phyloP scores from a whole-genome alignment of 2,888 invertebrate species.

The Portevinia maculata region DNA sequence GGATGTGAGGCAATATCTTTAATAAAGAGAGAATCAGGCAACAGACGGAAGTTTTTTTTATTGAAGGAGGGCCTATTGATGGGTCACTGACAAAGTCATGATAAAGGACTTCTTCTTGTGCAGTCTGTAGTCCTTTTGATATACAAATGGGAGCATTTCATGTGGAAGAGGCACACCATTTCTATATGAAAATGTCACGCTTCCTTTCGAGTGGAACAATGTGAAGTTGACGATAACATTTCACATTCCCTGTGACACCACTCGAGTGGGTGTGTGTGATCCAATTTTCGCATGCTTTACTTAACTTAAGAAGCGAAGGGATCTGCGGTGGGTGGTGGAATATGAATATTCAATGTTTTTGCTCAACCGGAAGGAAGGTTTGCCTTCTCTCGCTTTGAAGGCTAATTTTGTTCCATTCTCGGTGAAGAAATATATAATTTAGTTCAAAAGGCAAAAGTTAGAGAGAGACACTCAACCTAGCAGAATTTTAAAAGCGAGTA shows the following conservation, averaged over 20 bases:
- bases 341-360: slow-evolving; percentile 55
- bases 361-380: slow-evolving; percentile 33
- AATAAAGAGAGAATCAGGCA: slow-evolving; percentile 42
- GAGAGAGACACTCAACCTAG: too few relatives aligned
- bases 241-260: slow-evolving; percentile 47
- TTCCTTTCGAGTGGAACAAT: slow-evolving; percentile 44
- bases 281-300: slow-evolving; percentile 35
- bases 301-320: not conserved
- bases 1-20: slow-evolving; percentile 45
- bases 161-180: slow-evolving; percentile 13
- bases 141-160: slow-evolving; percentile 49
- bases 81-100: slow-evolving; percentile 69
- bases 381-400: slow-evolving; percentile 38
- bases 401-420: slow-evolving; percentile 48
- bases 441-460: not conserved
- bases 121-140: slow-evolving; percentile 35
- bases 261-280: slow-evolving; percentile 58
- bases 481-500: too few relatives aligned
- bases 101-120: slow-evolving; percentile 45
- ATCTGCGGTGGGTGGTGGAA: slow-evolving; percentile 1
- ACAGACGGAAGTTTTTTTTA: slow-evolving; percentile 54
- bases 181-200: slow-evolving; percentile 58
- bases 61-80: slow-evolving; percentile 59
- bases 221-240: slow-evolving; percentile 43
- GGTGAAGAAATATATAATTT: not conserved